Evolutionary conservation across 2,113 vertebrate genomes (phyloP).

Genomic region (Chlamydotis undulata): DNA sequence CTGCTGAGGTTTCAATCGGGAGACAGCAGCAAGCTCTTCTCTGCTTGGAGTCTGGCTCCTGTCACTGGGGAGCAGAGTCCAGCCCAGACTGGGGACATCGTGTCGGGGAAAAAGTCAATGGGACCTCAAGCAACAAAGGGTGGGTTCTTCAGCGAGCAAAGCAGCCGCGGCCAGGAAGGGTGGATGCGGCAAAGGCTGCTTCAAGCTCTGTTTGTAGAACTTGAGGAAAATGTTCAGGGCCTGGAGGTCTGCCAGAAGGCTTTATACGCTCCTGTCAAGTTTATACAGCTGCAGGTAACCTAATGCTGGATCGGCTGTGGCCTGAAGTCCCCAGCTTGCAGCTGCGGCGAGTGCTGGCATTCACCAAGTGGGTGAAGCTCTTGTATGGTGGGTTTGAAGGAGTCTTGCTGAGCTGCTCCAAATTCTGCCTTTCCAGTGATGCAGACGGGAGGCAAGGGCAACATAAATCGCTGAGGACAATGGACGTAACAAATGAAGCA

Average conservation of each 20-base stretch:
- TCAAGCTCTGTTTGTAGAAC: background rate
- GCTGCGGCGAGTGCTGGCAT: background rate
- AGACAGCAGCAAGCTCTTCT: background rate
- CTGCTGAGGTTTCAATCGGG: background rate
- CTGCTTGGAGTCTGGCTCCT: background rate
- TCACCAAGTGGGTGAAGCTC: background rate
- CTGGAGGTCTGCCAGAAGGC: background rate
- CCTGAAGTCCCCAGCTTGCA: background rate
- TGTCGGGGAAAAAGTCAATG: fast-evolving
- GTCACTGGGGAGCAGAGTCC: background rate
- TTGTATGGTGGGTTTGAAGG: background rate
- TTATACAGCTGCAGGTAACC: background rate
- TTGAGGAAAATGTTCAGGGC: background rate
- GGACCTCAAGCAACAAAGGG: background rate
- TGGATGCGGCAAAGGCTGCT: background rate
- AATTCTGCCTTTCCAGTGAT: background rate
- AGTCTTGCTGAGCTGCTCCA: background rate
- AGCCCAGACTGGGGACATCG: background rate
- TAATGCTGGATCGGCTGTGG: background rate
- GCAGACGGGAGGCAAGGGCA: background rate
- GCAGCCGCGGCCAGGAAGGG: background rate
- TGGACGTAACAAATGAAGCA: fast-evolving
- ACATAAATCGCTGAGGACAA: background rate
- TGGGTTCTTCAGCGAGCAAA: background rate
- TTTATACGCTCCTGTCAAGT: background rate